These are phyloP conservation scores for Hirtodrosophila cameraria DNA, from an alignment of 2,888 invertebrate species.

Conservation along the genomic window DNA sequence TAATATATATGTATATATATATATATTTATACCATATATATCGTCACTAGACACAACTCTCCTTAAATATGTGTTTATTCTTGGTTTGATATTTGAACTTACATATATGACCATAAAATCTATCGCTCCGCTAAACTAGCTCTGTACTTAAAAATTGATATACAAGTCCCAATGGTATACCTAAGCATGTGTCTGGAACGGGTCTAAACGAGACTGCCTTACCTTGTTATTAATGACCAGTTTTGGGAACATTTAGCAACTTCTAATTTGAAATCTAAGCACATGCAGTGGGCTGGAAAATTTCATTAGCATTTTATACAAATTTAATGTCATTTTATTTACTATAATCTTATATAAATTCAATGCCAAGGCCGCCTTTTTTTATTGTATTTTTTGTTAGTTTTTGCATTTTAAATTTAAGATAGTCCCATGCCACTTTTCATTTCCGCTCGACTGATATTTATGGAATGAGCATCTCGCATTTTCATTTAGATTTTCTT, in stretches of 20 bases:
- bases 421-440: slow-evolving; percentile 10
- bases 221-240: slow-evolving; percentile 59
- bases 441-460: slow-evolving; percentile 43
- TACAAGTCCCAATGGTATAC: slow-evolving; percentile 22
- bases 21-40: no score
- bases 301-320: slow-evolving; percentile 30
- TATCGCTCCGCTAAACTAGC: slow-evolving; percentile 25
- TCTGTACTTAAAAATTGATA: slow-evolving; percentile 37
- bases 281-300: slow-evolving; percentile 32
- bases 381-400: slow-evolving; percentile 15
- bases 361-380: slow-evolving; percentile 29
- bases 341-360: slow-evolving; percentile 33
- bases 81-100: no score
- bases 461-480: slow-evolving; percentile 23
- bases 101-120: no score
- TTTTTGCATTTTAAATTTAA: slow-evolving; percentile 41
- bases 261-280: slow-evolving; percentile 55
- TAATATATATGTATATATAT: no score
- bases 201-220: slow-evolving; percentile 19
- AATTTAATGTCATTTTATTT: slow-evolving; percentile 38
- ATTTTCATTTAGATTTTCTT: slow-evolving; percentile 8
- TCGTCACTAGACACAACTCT: no score
- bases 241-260: slow-evolving; percentile 55
- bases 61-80: no score
- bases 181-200: slow-evolving; percentile 5